Conservation (phyloP, 2,113 vertebrate genomes). For the Psophia crepitans region DNA sequence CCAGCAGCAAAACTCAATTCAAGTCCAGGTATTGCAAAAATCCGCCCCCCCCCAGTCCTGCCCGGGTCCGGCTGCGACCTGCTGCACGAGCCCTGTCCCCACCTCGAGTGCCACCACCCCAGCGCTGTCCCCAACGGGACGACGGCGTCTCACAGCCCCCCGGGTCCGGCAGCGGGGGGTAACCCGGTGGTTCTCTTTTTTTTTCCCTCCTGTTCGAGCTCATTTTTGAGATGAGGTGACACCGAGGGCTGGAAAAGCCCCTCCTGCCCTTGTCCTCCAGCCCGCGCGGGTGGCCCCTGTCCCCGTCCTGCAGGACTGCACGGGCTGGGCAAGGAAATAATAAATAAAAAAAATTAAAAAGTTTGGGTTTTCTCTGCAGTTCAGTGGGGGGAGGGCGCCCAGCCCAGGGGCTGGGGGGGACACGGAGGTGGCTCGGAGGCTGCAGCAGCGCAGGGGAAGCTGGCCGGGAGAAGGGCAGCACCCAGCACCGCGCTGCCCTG, state of each 20-base stretch:
- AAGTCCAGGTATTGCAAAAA: background rate
- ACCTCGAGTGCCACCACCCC: background rate
- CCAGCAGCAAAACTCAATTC: background rate
- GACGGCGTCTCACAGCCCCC: constrained; percentile 36
- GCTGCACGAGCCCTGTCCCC: background rate
- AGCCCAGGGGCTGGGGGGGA: background rate
- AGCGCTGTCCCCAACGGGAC: background rate
- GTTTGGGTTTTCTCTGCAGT: background rate
- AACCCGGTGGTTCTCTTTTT: background rate
- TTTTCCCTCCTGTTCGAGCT: background rate
- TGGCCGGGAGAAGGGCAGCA: background rate
- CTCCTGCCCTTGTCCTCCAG: background rate
- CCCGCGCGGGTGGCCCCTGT: rapidly evolving
- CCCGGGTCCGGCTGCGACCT: rapidly evolving
- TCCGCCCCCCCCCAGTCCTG: background rate
- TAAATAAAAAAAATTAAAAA: too few species aligned
- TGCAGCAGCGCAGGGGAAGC: rapidly evolving
- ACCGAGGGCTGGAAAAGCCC: background rate
- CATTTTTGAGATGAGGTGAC: background rate
- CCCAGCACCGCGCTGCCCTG: background rate
- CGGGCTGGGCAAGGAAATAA: background rate
- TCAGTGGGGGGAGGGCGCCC: too few species aligned
- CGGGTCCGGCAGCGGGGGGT: constrained; percentile 74
- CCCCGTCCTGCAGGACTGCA: rapidly evolving
- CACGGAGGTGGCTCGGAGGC: background rate